phyloP scores from a whole-genome alignment of 2,113 vertebrate genomes.

The Aptenodytes patagonicus region DNA sequence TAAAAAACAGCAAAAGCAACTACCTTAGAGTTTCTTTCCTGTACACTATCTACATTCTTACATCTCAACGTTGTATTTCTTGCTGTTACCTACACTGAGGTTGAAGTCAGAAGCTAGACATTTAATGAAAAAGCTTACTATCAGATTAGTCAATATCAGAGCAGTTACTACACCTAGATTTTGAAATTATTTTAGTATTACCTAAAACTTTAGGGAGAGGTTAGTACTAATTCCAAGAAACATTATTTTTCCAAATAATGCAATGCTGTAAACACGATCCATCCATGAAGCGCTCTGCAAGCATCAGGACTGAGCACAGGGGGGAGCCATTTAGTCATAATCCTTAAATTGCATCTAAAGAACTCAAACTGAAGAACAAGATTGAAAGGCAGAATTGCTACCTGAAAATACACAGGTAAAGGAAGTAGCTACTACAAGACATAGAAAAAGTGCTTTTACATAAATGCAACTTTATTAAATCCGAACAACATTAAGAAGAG shows the following conservation, averaged over 20 bases:
- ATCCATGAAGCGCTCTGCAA: not conserved
- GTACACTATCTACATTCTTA: not conserved
- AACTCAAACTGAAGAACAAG: not conserved
- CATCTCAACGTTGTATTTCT: not conserved
- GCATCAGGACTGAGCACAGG: conserved; percentile 52
- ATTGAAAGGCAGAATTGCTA: not conserved
- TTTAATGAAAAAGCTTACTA: not conserved
- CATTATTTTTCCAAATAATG: not conserved
- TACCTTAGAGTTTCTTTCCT: not conserved
- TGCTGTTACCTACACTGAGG: not conserved
- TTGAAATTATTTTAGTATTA: not conserved
- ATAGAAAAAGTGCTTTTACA: not conserved
- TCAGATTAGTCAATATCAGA: not conserved
- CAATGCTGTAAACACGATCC: not conserved
- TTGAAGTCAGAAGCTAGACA: not conserved
- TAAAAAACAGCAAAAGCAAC: not conserved
- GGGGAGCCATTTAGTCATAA: conserved; percentile 61
- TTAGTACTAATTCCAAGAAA: not conserved
- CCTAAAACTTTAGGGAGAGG: not conserved
- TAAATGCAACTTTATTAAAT: not conserved
- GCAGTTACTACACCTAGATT: not conserved
- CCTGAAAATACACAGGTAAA: not conserved
- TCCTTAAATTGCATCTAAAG: not conserved
- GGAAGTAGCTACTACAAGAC: not conserved
- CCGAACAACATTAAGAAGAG: not conserved